Evolutionary conservation across 2,113 vertebrate species (phyloP), one percentile per base, ranked within the genome.

Genomic region (Cavia porcellus): DNA sequence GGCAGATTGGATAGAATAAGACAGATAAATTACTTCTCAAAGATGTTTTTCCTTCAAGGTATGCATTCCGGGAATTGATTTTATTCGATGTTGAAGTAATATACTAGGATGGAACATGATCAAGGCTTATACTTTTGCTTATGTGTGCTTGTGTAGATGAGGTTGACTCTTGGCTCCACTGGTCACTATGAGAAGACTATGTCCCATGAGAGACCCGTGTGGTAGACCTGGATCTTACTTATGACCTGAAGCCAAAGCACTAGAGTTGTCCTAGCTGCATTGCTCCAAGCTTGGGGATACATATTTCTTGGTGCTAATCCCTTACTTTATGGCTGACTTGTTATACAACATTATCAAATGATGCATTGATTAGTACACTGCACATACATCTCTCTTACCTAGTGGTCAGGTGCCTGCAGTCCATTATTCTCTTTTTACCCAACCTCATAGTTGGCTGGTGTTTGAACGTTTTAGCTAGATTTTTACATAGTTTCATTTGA

Each of bases 61-160:
- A 15, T 94, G 20, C 32, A 30, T 96, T 90, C 45, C 68, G 88
- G 32, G 95, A 90, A 79, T 30, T 79, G 24, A 10, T 72, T 20
- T 62, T 82, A 50, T 47, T 94, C n/a, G 13, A 86, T 84, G 25
- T 57, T 90, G 4, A 92, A 86, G 74, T 92, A 83, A 28, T 47
- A 45, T 15, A 30, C 30, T 47, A 77, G 74, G 42, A 30, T 77
- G 42, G 42, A 64, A n/a, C 50, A 52, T 24, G 74, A 47, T 15
- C 62, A 85, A 91, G 7, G 32, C 42, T n/a, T 79, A 64, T 64
- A 5, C 42, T 70, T n/a, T 38, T 59, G 7, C 50, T n/a, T n/a
- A n/a, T 1, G 24, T 62, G 42, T 77, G 42, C 22, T 84, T 61
- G 30, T 90, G 24, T 72, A 64, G 52, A 57, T 66, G 32, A 32